Conservation (phyloP, 2,113 vertebrate species). For the Neotragus moschatus region DNA sequence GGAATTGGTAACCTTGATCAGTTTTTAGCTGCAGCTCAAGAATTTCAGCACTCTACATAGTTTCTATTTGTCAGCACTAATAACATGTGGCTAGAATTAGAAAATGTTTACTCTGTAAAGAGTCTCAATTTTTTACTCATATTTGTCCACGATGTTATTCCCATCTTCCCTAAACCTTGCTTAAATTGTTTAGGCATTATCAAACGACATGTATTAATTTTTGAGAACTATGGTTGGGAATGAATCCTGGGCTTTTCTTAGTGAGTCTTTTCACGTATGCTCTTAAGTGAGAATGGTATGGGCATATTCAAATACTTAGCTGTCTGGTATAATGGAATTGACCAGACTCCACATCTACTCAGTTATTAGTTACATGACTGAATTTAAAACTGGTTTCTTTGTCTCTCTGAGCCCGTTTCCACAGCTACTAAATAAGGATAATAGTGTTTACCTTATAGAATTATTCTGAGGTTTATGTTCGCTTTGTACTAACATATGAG, state of each 20-base stretch:
- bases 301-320: neutral
- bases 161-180: neutral
- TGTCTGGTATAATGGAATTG: neutral
- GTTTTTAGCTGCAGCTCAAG: neutral
- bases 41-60: neutral
- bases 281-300: neutral
- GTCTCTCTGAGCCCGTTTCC: neutral
- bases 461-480: neutral
- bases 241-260: neutral
- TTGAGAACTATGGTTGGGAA: neutral
- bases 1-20: neutral
- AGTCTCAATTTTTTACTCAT: neutral
- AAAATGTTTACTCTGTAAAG: neutral
- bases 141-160: neutral
- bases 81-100: neutral
- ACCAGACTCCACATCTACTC: neutral
- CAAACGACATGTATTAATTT: neutral
- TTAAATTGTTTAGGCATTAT: neutral
- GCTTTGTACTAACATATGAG: neutral
- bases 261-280: neutral
- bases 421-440: neutral
- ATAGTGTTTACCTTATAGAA: neutral
- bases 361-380: neutral
- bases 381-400: neutral
- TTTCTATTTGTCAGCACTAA: neutral